phyloP scores from a whole-genome alignment of 2,888 invertebrate genomes.

The Xylocampa areola region DNA sequence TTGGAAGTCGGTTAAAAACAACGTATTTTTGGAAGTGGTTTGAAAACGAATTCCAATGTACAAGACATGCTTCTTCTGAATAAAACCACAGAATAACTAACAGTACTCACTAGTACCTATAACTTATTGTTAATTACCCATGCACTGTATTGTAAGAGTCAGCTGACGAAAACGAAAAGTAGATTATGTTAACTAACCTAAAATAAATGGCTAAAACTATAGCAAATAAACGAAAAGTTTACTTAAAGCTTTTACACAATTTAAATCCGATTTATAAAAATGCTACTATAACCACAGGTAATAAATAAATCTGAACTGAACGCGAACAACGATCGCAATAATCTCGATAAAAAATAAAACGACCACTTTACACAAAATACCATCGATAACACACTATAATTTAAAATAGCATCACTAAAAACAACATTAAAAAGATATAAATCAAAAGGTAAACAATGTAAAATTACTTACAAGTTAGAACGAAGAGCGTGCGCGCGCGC shows the following conservation, averaged over 20 bases:
- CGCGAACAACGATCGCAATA: slow-evolving; percentile 3
- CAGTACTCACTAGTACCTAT: no score
- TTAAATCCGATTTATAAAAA: slow-evolving; percentile 36
- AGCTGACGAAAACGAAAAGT: no score
- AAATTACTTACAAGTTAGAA: slow-evolving; percentile 81
- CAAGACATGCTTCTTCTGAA: no score
- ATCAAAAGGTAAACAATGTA: slow-evolving; percentile 31
- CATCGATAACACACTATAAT: not conserved
- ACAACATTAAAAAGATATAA: slow-evolving; percentile 18
- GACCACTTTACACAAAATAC: slow-evolving; percentile 15
- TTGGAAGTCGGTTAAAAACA: no score
- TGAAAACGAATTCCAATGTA: no score
- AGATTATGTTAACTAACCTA: no score
- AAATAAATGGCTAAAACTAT: no score
- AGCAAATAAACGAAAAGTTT: no score
- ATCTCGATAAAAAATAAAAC: slow-evolving; percentile 6
- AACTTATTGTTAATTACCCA: no score
- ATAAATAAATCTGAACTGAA: not conserved
- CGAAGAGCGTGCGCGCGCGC: slow-evolving; percentile 71
- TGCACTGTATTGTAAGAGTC: no score
- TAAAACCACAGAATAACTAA: no score
- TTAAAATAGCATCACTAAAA: slow-evolving; percentile 4
- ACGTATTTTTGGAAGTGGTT: no score
- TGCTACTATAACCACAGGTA: slow-evolving; percentile 16
- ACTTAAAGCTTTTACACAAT: slow-evolving; percentile 5